Conservation (phyloP, 2,797 vertebrate species). For the Prunella strophiata region DNA sequence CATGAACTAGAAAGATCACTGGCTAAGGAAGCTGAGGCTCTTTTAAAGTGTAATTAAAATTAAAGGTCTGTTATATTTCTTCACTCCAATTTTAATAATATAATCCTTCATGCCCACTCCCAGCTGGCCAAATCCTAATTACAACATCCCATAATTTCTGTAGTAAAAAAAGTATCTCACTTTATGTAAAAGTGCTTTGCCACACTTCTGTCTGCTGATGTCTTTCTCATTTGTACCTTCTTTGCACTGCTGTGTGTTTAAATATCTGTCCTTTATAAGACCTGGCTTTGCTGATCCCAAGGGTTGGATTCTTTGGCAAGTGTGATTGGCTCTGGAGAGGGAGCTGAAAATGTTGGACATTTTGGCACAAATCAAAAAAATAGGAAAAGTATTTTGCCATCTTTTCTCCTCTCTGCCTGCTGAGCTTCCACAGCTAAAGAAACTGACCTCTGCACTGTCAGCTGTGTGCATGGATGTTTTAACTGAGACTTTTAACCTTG, state of each 20-base stretch:
- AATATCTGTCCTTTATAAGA: neutral
- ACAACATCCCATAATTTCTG: slow-evolving; percentile 1
- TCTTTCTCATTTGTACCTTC: neutral
- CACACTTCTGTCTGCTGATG: neutral
- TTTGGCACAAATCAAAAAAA: neutral
- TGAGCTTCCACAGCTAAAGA: neutral
- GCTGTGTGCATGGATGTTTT: neutral
- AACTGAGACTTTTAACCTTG: neutral
- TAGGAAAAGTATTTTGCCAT: neutral
- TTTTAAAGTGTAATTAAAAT: slow-evolving; percentile 32
- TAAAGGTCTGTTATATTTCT: slow-evolving; percentile 1
- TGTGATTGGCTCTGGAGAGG: neutral
- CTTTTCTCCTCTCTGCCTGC: neutral
- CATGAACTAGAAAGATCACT: neutral
- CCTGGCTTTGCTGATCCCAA: neutral
- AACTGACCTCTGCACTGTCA: neutral
- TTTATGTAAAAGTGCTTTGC: neutral
- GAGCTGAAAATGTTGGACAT: neutral
- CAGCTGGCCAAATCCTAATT: slow-evolving; percentile 47
- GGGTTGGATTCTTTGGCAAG: neutral
- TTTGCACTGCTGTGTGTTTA: neutral
- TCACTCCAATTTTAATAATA: neutral
- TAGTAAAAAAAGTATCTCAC: neutral
- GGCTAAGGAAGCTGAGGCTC: neutral
- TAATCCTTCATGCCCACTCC: neutral